A percentile compares a stretch with the other conserved stretches of the same genome.
Conservation (phyloP, 2,797 vertebrate species). For the Lagorchestes hirsutus region DNA sequence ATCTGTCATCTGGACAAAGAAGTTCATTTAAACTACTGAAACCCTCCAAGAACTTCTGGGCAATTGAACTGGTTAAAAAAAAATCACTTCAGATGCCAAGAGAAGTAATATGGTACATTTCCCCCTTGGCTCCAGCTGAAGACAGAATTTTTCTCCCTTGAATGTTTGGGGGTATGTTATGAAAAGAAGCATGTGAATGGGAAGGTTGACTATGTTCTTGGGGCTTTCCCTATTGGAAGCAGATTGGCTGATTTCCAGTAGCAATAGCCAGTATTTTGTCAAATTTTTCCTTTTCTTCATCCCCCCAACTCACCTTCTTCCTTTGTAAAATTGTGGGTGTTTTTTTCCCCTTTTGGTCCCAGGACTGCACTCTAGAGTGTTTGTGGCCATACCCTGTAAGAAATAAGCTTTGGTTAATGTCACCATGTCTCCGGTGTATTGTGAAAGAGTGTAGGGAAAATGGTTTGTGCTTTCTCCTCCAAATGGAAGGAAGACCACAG, state of each 20-base stretch:
- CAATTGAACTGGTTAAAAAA: neutral
- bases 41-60: constrained; percentile 3
- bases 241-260: neutral
- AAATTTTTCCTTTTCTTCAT: neutral
- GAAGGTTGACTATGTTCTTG: neutral
- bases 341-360: neutral
- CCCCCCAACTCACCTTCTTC: neutral
- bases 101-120: constrained; percentile 22
- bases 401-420: neutral
- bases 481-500: constrained; percentile 44
- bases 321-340: neutral
- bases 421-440: constrained; percentile 19
- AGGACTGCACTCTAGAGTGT: neutral
- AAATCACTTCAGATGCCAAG: neutral
- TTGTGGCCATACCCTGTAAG: neutral
- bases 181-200: constrained; percentile 47
- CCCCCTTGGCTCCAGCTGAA: neutral
- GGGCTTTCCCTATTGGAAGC: constrained; percentile 34
- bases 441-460: constrained; percentile 46
- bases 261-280: constrained; percentile 18
- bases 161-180: constrained; percentile 1
- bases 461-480: constrained; percentile 58
- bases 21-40: constrained; percentile 9
- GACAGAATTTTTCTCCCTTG: neutral
- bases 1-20: constrained; percentile 48